Conservation (phyloP, 2,797 vertebrate genomes). For the Cyprinella venusta region DNA sequence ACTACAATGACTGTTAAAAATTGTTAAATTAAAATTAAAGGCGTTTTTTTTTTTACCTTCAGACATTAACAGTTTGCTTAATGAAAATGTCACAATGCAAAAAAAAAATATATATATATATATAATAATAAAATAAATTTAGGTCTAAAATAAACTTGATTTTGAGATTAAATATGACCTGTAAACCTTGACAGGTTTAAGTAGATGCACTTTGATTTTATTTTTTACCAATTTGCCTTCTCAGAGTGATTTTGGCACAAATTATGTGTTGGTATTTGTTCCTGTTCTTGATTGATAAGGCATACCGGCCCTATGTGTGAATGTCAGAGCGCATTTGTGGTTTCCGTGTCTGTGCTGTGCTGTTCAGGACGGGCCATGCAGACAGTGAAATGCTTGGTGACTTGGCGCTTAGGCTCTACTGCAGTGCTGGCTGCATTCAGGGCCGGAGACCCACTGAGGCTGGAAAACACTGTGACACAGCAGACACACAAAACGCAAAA, state of each 20-base stretch:
- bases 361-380: slow-evolving; percentile 42
- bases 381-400: slow-evolving; percentile 42
- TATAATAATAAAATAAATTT: too few relatives aligned
- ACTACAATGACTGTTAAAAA: neutral
- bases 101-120: neutral
- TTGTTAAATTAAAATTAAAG: neutral
- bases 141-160: neutral
- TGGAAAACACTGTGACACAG: slow-evolving; percentile 44
- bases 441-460: neutral
- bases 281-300: neutral
- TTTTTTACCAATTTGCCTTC: neutral
- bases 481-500: slow-evolving; percentile 27
- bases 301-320: neutral
- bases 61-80: neutral
- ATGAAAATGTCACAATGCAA: neutral
- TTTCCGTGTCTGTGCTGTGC: slow-evolving; percentile 38
- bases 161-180: neutral
- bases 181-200: neutral
- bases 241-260: neutral
- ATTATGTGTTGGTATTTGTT: neutral
- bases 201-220: neutral
- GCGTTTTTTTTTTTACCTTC: neutral
- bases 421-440: slow-evolving; percentile 52
- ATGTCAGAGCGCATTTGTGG: slow-evolving; percentile 20
- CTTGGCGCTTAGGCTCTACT: slow-evolving; percentile 52